phyloP scores from a whole-genome alignment of 2,888 invertebrate genomes.

The Sturmia bella region DNA sequence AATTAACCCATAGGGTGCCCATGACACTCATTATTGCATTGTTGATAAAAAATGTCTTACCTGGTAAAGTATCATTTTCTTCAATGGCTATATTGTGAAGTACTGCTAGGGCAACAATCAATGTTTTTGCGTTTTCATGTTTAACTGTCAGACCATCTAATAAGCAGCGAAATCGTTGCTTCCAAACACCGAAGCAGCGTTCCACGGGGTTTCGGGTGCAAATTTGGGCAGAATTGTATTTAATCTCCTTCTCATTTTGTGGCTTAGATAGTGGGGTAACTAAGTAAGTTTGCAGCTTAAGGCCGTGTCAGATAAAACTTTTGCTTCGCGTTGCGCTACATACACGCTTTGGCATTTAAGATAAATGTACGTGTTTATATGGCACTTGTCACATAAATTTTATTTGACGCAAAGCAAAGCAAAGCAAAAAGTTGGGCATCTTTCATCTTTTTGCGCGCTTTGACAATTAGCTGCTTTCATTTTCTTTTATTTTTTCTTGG shows the following conservation, averaged over 20 bases:
- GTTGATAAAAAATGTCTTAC: background rate
- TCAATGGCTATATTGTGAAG: background rate
- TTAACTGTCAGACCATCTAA: background rate
- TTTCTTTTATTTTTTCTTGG: too few relatives aligned
- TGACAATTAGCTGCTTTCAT: too few relatives aligned
- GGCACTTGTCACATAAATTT: too few relatives aligned
- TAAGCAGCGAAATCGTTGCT: background rate
- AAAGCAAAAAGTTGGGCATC: too few relatives aligned
- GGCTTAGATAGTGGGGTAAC: background rate
- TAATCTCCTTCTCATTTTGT: conserved; percentile 2
- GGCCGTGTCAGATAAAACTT: too few relatives aligned
- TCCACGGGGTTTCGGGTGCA: background rate
- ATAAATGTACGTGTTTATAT: too few relatives aligned
- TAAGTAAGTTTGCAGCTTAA: background rate
- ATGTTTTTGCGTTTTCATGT: background rate
- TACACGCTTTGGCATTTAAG: too few relatives aligned
- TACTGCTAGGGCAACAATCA: conserved; percentile 7
- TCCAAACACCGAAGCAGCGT: background rate
- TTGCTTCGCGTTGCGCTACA: too few relatives aligned
- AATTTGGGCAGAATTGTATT: background rate
- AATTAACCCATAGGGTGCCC: too few relatives aligned
- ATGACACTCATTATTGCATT: too few relatives aligned
- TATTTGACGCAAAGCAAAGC: too few relatives aligned
- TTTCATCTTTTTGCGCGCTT: too few relatives aligned
- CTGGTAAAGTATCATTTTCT: background rate